Conservation (phyloP, 2,113 vertebrate genomes). For the Pluvialis apricaria region DNA sequence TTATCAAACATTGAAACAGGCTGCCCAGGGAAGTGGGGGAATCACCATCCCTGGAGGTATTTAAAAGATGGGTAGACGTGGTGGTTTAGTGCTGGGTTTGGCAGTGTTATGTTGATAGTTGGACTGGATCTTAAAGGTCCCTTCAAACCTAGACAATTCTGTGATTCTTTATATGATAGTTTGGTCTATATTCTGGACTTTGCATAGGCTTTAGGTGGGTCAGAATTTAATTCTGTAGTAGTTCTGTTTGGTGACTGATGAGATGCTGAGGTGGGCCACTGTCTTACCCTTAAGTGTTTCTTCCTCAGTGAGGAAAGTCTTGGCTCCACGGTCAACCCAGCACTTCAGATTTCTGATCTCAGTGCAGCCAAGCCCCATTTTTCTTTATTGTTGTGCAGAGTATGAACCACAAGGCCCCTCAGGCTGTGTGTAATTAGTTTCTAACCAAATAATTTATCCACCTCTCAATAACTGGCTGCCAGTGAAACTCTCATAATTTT, state of each 20-base stretch:
- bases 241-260: neutral
- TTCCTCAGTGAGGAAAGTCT: neutral
- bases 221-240: neutral
- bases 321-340: neutral
- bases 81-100: no score
- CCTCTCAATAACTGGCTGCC: conserved; percentile 45
- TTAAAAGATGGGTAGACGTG: no score
- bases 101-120: no score
- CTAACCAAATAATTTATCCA: conserved; percentile 55
- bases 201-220: neutral
- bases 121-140: no score
- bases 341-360: neutral
- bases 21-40: no score
- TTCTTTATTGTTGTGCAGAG: neutral
- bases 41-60: no score
- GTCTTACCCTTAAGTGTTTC: neutral
- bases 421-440: conserved; percentile 36
- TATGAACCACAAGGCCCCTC: neutral
- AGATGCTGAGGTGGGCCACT: neutral
- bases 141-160: no score
- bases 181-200: neutral
- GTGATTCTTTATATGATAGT: neutral
- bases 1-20: no score
- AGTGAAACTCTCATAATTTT: conserved; percentile 32
- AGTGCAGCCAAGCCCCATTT: neutral